A percentile compares a stretch with the other conserved stretches of the same genome.
phyloP scores from a whole-genome alignment of 2,888 invertebrate genomes.

The Tortrix viridana region DNA sequence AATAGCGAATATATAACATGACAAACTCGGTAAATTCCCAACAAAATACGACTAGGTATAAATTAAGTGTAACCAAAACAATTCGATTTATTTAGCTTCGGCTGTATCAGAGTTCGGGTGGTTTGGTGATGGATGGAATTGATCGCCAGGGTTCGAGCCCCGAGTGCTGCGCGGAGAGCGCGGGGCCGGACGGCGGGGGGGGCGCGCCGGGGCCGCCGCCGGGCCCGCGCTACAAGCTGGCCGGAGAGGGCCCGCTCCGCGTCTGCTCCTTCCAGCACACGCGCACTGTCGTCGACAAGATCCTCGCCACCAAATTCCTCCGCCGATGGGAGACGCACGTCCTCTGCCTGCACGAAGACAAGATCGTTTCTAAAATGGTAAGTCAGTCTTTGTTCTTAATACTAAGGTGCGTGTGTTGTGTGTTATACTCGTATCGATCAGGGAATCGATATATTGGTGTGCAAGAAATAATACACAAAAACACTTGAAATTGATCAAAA shows the following conservation, averaged over 20 bases:
- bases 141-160: conserved; percentile 79
- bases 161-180: conserved; percentile 78
- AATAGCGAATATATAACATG: too few species aligned
- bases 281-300: conserved; percentile 90
- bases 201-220: conserved; percentile 71
- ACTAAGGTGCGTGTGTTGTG: too few species aligned
- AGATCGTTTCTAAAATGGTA: conserved; percentile 90
- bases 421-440: too few species aligned
- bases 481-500: too few species aligned
- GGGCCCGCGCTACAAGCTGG: conserved; percentile 87
- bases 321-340: conserved; percentile 91
- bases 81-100: too few species aligned
- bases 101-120: too few species aligned
- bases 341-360: conserved; percentile 86
- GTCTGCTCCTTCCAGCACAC: conserved; percentile 91
- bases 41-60: too few species aligned
- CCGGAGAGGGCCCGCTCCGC: conserved; percentile 88
- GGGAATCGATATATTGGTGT: too few species aligned
- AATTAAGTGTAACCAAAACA: too few species aligned
- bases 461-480: too few species aligned
- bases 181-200: conserved; percentile 68
- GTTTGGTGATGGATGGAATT: conserved; percentile 22
- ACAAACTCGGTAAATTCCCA: too few species aligned
- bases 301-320: conserved; percentile 90
- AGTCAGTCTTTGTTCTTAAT: conserved; percentile 52